Evolutionary conservation across 2,113 vertebrate genomes (phyloP), one percentile per base, ranked within the genome.

Genomic region (Podiceps cristatus): DNA sequence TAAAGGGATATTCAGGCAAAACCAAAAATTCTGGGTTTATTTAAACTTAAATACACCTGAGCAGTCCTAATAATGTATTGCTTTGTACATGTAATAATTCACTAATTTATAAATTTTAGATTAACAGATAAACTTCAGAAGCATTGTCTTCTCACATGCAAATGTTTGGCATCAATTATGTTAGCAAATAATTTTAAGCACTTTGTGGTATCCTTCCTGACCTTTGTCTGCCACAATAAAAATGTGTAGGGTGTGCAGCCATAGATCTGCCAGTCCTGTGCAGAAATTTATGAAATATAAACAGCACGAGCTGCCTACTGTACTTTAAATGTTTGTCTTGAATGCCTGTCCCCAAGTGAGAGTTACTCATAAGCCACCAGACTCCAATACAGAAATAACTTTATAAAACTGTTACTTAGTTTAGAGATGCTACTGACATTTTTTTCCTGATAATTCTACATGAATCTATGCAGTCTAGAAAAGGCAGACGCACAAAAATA

Each of bases 251-350:
- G 29, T 62, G 19, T 73, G 52, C 35, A 67, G 53, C 18, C 16
- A 45, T 24, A 37, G 18, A 19, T 17, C 28, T 63, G 22, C 29
- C 35, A 73, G 8, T 2, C 13, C 52, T 90, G 16, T 44, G 22
- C 55, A 87, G 60, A 78, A 44, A 7, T 69, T 25, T 74, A 8
- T 35, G 27, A 63, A 58, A 9, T 42, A 16, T 37, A 67, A 86
- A 59, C 3, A 3, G 11, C 49, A 53, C 5, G 2, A 63, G 49
- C 22, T 44, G 2, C 4, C 29, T 25, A 52, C 6, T 3, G 25
- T 27, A 18, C 19, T 23, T 68, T 58, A 68, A 24, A 63, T 29
- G 23, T 29, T 11, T 62, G 5, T 68, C 44, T 63, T 31, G 49
- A 73, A 55, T 24, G 25, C 23, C 44, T 52, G 40, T 44, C 22